Percentiles rank a stretch among this genome's conserved stretches.
phyloP scores from a whole-genome alignment of 1,140 invertebrate species.

The Drosophila ambigua region DNA sequence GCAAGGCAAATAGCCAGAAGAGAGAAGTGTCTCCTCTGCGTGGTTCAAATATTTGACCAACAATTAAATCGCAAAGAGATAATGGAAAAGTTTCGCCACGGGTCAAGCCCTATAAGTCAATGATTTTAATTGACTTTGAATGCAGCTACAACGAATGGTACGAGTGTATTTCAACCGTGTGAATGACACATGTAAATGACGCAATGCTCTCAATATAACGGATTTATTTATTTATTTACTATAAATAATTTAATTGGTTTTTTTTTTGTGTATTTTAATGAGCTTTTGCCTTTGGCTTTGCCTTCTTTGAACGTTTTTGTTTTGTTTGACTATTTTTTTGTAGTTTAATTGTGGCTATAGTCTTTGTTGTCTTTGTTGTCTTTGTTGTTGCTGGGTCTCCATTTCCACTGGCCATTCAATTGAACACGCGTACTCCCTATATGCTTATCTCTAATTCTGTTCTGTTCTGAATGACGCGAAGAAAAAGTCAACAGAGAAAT shows the following conservation, averaged over 20 bases:
- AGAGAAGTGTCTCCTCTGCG: constrained; percentile 64
- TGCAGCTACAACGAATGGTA: not conserved
- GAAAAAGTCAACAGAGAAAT: constrained; percentile 23
- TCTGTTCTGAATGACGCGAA: constrained; percentile 44
- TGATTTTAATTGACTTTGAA: constrained; percentile 27
- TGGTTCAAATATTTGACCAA: constrained; percentile 43
- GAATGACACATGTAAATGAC: constrained; percentile 69
- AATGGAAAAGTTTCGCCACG: constrained; percentile 30
- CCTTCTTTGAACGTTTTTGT: constrained; percentile 15
- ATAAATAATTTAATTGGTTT: constrained; percentile 49
- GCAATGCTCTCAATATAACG: constrained; percentile 43
- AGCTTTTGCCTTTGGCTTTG: constrained; percentile 32
- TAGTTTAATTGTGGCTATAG: not conserved
- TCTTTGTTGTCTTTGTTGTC: constrained; percentile 22
- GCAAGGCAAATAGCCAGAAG: constrained; percentile 55
- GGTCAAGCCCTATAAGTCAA: constrained; percentile 27
- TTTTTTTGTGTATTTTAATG: constrained; percentile 46
- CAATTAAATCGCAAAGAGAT: constrained; percentile 15
- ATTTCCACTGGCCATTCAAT: constrained; percentile 30
- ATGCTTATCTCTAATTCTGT: constrained; percentile 64
- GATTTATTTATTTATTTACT: constrained; percentile 31
- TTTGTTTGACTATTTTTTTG: constrained; percentile 23
- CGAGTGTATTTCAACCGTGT: constrained; percentile 25
- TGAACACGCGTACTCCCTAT: constrained; percentile 42
- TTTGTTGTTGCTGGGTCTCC: constrained; percentile 39